phyloP scores from a whole-genome alignment of 30 jellyfish, hydroid and myxozoan genomes.

The Haliclystus octoradiatus region DNA sequence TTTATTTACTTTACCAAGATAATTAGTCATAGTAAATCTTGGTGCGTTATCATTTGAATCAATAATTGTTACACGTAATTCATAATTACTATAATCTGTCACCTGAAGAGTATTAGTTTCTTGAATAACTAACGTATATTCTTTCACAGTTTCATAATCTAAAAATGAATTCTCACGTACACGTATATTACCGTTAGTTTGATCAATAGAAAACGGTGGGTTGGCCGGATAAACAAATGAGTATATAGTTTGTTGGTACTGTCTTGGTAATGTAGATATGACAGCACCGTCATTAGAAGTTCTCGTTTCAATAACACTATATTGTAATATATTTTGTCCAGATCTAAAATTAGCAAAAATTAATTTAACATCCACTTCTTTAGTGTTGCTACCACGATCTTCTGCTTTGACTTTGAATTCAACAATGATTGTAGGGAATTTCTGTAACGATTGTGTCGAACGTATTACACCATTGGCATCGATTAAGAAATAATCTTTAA shows the following conservation, averaged over 20 bases:
- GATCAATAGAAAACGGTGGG: conserved; percentile 62
- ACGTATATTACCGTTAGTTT: conserved; percentile 36
- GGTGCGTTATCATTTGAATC: conserved; percentile 91
- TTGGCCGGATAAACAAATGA: conserved; percentile 63
- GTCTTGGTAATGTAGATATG: conserved; percentile 44
- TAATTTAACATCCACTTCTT: conserved; percentile 39
- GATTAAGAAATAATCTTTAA: conserved; percentile 41
- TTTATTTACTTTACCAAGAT: conserved; percentile 51
- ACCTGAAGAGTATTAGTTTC: conserved; percentile 39
- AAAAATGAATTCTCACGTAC: conserved; percentile 20
- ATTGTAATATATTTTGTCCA: conserved; percentile 44
- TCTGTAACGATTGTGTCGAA: conserved; percentile 29
- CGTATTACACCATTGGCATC: conserved; percentile 54
- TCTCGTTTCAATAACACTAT: conserved; percentile 51
- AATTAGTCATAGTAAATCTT: conserved; percentile 49
- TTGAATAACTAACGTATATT: conserved; percentile 51
- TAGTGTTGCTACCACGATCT: conserved; percentile 52
- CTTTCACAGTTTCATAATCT: conserved; percentile 54
- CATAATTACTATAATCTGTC: conserved; percentile 40
- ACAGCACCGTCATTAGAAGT: conserved; percentile 26
- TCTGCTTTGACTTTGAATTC: conserved; percentile 70
- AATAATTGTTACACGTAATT: conserved; percentile 36
- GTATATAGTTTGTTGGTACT: conserved; percentile 51
- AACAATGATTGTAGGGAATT: conserved; percentile 27
- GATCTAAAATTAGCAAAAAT: conserved; percentile 64